Evolutionary conservation across 2,888 invertebrate genomes (phyloP).

Genomic region (Tiliacea aurago): DNA sequence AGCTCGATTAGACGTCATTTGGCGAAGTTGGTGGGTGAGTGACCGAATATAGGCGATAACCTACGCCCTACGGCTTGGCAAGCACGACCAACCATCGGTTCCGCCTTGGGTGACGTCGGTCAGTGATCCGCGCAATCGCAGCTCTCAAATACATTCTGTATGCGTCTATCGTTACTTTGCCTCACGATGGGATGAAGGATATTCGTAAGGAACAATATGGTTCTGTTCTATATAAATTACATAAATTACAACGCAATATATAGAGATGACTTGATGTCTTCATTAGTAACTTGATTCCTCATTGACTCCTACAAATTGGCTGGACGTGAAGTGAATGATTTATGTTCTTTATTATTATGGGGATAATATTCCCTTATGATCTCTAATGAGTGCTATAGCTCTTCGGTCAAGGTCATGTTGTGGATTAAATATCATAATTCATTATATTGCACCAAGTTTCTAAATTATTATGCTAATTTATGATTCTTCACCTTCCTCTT

Average conservation of each 20-base stretch:
- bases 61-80: constrained; percentile 59
- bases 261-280: not conserved
- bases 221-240: not conserved
- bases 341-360: constrained; percentile 31
- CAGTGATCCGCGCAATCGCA: constrained; percentile 53
- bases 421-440: constrained; percentile 31
- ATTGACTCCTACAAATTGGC: constrained; percentile 22
- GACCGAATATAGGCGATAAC: constrained; percentile 61
- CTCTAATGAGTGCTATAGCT: constrained; percentile 10
- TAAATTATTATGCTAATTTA: constrained; percentile 7
- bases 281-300: constrained; percentile 39
- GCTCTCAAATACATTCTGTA: constrained; percentile 33
- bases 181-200: constrained; percentile 14
- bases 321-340: constrained; percentile 29
- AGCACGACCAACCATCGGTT: constrained; percentile 37
- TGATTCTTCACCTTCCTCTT: not conserved
- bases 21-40: constrained; percentile 49
- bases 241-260: constrained; percentile 18
- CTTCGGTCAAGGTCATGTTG: constrained; percentile 10
- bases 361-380: constrained; percentile 25
- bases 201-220: not conserved
- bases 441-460: constrained; percentile 4
- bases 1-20: constrained; percentile 39
- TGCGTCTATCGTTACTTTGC: constrained; percentile 40
- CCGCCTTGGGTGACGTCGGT: constrained; percentile 47